Evolutionary conservation across 2,888 invertebrate species (phyloP).

Genomic region (Caenorhabditis drosophilae): DNA sequence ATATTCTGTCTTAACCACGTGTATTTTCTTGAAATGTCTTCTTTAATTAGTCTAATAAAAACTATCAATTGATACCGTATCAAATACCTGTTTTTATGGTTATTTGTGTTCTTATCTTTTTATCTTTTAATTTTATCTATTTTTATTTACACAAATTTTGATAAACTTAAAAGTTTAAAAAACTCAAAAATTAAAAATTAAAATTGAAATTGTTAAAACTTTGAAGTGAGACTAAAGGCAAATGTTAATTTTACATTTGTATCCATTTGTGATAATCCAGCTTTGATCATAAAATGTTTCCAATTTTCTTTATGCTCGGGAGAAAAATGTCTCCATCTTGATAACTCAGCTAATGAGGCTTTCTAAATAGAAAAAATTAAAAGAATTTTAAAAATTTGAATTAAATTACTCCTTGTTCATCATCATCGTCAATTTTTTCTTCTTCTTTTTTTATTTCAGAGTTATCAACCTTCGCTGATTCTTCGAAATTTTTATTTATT

Average conservation of each 20-base stretch:
- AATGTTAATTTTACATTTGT: slow-evolving; percentile 26
- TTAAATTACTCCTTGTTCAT: slow-evolving; percentile 15
- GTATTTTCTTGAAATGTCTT: no score
- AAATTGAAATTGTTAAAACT: slow-evolving; percentile 14
- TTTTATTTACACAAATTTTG: no score
- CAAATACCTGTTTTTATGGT: no score
- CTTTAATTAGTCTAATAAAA: no score
- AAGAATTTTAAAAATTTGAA: background rate
- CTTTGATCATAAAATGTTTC: slow-evolving; percentile 22
- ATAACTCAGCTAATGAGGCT: slow-evolving; percentile 51
- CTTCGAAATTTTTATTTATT: background rate
- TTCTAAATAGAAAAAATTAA: slow-evolving; percentile 20
- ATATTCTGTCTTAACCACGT: no score
- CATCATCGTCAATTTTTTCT: slow-evolving; percentile 10
- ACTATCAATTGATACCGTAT: no score
- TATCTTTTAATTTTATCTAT: no score
- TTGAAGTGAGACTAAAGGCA: slow-evolving; percentile 29
- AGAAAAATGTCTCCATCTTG: slow-evolving; percentile 54
- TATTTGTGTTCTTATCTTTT: no score
- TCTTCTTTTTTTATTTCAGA: background rate
- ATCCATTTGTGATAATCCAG: slow-evolving; percentile 21
- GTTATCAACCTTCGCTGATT: background rate
- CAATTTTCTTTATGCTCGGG: slow-evolving; percentile 31
- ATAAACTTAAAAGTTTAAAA: no score
- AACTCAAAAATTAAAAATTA: no score